These are phyloP conservation scores for Ichneumon xanthorius DNA, from an alignment of 2,888 invertebrate genomes.

Conservation along the genomic window DNA sequence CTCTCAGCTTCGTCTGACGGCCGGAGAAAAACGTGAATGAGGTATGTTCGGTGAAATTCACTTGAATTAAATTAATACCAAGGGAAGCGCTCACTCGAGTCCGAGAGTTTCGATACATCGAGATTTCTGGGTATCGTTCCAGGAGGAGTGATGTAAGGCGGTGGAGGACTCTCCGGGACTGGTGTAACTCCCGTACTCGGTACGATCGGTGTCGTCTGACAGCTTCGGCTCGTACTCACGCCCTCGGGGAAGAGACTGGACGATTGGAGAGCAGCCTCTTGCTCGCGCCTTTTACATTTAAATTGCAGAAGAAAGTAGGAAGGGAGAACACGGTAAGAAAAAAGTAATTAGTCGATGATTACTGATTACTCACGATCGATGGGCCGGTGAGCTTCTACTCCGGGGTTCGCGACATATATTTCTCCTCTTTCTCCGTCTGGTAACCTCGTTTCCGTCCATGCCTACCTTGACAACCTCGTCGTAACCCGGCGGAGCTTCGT, in stretches of 20 bases:
- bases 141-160: constrained; percentile 82
- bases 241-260: constrained; percentile 65
- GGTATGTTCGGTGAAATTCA: neutral
- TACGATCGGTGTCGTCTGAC: constrained; percentile 65
- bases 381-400: constrained; percentile 76
- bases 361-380: constrained; percentile 76
- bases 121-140: constrained; percentile 74
- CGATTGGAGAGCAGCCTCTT: constrained; percentile 64
- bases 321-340: neutral
- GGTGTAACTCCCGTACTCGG: constrained; percentile 13
- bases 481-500: constrained; percentile 91
- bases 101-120: constrained; percentile 53
- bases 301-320: constrained; percentile 4
- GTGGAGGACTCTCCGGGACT: constrained; percentile 82
- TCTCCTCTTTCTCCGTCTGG: constrained; percentile 74
- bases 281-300: constrained; percentile 68
- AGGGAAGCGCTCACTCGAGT: constrained; percentile 55
- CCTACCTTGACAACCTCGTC: constrained; percentile 88
- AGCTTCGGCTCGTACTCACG: constrained; percentile 70
- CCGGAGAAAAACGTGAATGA: neutral
- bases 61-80: too few species aligned
- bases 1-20: constrained; percentile 41
- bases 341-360: neutral
- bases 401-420: constrained; percentile 64
- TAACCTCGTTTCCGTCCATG: constrained; percentile 84